Base-by-base conservation (phyloP, 2,797 vertebrate genomes). In the Poeciliopsis paucimaculata region DNA sequence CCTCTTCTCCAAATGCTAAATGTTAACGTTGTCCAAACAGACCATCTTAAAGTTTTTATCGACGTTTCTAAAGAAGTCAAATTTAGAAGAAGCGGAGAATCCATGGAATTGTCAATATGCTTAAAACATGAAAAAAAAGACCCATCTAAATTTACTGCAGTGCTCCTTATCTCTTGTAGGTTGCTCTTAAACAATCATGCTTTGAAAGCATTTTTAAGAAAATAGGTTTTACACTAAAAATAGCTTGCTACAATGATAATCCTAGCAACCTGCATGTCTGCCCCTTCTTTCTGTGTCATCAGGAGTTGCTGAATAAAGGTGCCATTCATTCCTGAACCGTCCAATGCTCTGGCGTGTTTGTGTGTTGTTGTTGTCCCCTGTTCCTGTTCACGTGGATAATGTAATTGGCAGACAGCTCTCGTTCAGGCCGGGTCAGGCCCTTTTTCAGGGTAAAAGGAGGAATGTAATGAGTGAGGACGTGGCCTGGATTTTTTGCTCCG, bases 341-440 rank as follows among this genome's bases (percentile, higher is more conserved):
- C 72, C 57, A 51, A 46, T 82, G 60, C 76, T 73, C 82, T 72
- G 79, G 71, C 77, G 57, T 80, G 79, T 76, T 70, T 72, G 81
- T 70, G 64, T 85, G 75, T 77, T 72, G 70, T 78, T 85, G 41
- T 72, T 66, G 36, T 66, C 64, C 39, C 77, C 80, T 73, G 82
- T 84, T 88, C 78, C 72, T 76, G 41, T 87, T 93, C 93, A 93
- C 84, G 84, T 87, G 92, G 89, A 81, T 90, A 90, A 92, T 89
- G 80, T 78, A 91, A 94, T 94, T 90, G 87, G 90, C 84, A 47
- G 47, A 75, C 28, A 49, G 81, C 66, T 78, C 85, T 86, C 68
- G 39, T 28, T 60, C 55, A n/a, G 71, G 9, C 68, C n/a, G 26
- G 36, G 73, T 55, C 36, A 55, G 77, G 6, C 10, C 45, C n/a